A percentile compares a stretch with the other conserved stretches of the same genome.
Evolutionary conservation across 1,140 invertebrate species (phyloP).

Genomic region (Varroa destructor): DNA sequence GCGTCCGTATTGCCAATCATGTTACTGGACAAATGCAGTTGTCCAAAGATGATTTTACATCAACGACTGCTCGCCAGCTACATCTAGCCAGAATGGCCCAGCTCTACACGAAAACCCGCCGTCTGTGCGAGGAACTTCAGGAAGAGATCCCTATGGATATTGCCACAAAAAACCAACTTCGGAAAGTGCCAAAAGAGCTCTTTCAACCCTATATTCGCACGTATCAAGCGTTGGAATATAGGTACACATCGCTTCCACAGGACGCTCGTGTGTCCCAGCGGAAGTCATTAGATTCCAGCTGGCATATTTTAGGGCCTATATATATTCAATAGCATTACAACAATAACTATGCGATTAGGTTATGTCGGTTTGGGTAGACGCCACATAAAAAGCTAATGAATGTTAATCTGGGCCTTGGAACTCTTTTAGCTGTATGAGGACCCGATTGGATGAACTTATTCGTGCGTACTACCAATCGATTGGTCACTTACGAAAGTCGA

Average conservation of each 20-base stretch:
- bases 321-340: too few species aligned
- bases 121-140: constrained; percentile 1
- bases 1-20: background rate
- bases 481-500: background rate
- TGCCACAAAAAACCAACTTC: constrained; percentile 17
- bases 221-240: constrained; percentile 7
- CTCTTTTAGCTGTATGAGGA: constrained; percentile 16
- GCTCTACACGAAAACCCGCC: constrained; percentile 1
- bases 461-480: constrained; percentile 14
- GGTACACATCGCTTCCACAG: too few species aligned
- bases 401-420: too few species aligned
- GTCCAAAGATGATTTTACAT: background rate
- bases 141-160: constrained; percentile 8
- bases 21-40: background rate
- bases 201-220: constrained; percentile 1
- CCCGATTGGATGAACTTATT: background rate
- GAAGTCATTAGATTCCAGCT: too few species aligned
- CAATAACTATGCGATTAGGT: too few species aligned
- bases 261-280: too few species aligned
- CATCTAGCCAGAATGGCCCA: constrained; percentile 13
- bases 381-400: too few species aligned
- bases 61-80: background rate
- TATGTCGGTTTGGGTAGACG: too few species aligned
- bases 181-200: background rate
- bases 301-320: too few species aligned